A percentile compares a stretch with the other conserved stretches of the same genome.
These are phyloP conservation scores for Istiophorus platypterus DNA, from an alignment of 2,113 vertebrate species.

Conservation along the genomic window DNA sequence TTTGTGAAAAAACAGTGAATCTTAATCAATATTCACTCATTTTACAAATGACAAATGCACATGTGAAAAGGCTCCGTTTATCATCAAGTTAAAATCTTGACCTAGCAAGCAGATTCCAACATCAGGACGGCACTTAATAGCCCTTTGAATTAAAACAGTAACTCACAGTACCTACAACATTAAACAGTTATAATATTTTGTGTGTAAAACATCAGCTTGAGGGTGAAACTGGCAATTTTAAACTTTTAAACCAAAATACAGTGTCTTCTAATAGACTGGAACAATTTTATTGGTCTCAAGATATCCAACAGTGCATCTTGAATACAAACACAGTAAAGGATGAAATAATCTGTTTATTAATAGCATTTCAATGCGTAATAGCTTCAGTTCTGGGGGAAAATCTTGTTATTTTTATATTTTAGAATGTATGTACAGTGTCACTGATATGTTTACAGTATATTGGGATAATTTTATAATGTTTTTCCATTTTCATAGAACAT, in stretches of 20 bases:
- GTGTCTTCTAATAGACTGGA: not conserved
- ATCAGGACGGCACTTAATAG: slow-evolving; percentile 55
- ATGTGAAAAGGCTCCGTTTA: slow-evolving; percentile 65
- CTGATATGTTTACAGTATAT: slow-evolving; percentile 2
- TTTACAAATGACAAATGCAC: slow-evolving; percentile 55
- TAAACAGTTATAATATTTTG: slow-evolving; percentile 18
- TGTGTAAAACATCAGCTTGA: slow-evolving; percentile 6
- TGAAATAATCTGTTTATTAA: not conserved
- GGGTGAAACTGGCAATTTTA: not conserved
- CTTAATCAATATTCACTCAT: slow-evolving; percentile 12
- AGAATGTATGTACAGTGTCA: slow-evolving; percentile 44
- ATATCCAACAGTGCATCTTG: slow-evolving; percentile 22
- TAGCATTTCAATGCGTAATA: not conserved
- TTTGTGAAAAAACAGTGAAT: slow-evolving; percentile 5
- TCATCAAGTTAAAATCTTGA: slow-evolving; percentile 61
- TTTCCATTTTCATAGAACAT: slow-evolving; percentile 30
- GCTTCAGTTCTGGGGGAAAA: not conserved
- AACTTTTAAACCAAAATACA: not conserved
- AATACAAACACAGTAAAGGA: slow-evolving; percentile 36
- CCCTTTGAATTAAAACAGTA: slow-evolving; percentile 67
- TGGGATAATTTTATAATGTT: slow-evolving; percentile 15
- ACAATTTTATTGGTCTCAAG: not conserved
- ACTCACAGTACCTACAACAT: slow-evolving; percentile 36
- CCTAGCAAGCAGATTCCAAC: slow-evolving; percentile 43
- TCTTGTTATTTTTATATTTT: slow-evolving; percentile 4